Base-by-base conservation (phyloP, 2,888 invertebrate species). In the Dyspetes luteomarginatus region DNA sequence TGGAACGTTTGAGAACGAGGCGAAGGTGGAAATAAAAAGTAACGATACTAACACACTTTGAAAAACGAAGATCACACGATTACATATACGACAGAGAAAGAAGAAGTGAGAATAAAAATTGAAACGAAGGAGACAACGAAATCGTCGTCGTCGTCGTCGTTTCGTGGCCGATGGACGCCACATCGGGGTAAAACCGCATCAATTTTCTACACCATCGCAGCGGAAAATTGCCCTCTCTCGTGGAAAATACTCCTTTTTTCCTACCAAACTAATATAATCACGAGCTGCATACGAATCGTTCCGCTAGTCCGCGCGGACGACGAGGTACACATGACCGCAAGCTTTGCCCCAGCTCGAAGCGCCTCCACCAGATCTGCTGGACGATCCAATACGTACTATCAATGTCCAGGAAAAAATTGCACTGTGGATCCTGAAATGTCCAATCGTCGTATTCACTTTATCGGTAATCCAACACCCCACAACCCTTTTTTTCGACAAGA, bases 171-270 rank as follows among this genome's bases (percentile, higher is more conserved):
- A 78, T 74, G 76, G 71, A 73, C 67, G 30, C 5, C 62, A 73
- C 52, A 17, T n/a, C n/a, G 48, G 28, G 43, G 4, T 50, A 43
- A 72, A 79, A 74, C 73, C 80, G 84, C 84, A 82, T 84, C 87
- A 84, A 89, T 89, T 89, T 89, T 88, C 89, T 78, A 86, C 83
- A 30, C 84, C 87, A 85, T 88, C 84, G 85, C 82, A 81, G 83
- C 78, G 86, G 89, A 89, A 89, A 89, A 89, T 89, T 89, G 86
- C 85, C 83, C 78, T 50, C 67, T 55, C 79, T 52, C 50, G 62
- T 77, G 58, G 73, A 65, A 67, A 67, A 77, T 28, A 74, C 62
- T 60, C 62, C 19, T 41, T 60, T 60, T 62, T 22, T 22, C 69
- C 45, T 30, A 26, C 71, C 71, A 48, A 65, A 72, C 30, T 68